Evolutionary conservation across 2,113 vertebrate species (phyloP), one percentile per base, ranked within the genome.

Genomic region (Sander vitreus): DNA sequence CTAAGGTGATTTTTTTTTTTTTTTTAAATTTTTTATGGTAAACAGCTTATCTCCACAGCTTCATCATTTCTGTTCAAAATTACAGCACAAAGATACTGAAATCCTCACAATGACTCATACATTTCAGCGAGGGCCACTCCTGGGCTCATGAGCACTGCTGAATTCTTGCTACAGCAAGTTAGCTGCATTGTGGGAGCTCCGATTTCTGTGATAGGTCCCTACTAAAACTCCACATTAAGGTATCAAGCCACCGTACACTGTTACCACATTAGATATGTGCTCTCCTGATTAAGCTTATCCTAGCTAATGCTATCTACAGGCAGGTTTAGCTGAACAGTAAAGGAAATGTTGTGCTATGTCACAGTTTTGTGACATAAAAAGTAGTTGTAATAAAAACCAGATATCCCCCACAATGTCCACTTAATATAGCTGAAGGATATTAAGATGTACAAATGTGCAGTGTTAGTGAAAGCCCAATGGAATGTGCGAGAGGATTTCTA

Each of bases 41-140:
- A 60, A 58, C 23, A 47, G 15, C 15, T 43, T 64, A 54, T 76
- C 33, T 85, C 84, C 77, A 90, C 79, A 85, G 83, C 76, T 58
- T 13, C 72, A 55, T 33, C 27, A 76, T 80, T 82, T 86, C 79
- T 58, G 82, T 59, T 62, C 58, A 70, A 81, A 74, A 86, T 79
- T 63, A 78, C 76, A 76, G 55, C 63, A 73, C 33, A 60, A 64
- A 72, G n/a, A 30, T 3, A 21, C 13, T 1, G 1, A 45, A 36
- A 48, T 30, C 14, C 45, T 60, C 48, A 50, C 16, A 59, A n/a
- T 11, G 27, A 27, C 12, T 9, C 8, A 2, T 4, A 33, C 5
- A 51, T 62, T 36, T n/a, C 45, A 43, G 33, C 16, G 4, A 27
- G 1, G 10, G 10, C 23, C 23, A 39, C 39, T 10, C 4, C 23